A percentile compares a stretch with the other conserved stretches of the same genome.
Conservation (phyloP, 2,797 vertebrate genomes). For the Coracias cyanogaster region DNA sequence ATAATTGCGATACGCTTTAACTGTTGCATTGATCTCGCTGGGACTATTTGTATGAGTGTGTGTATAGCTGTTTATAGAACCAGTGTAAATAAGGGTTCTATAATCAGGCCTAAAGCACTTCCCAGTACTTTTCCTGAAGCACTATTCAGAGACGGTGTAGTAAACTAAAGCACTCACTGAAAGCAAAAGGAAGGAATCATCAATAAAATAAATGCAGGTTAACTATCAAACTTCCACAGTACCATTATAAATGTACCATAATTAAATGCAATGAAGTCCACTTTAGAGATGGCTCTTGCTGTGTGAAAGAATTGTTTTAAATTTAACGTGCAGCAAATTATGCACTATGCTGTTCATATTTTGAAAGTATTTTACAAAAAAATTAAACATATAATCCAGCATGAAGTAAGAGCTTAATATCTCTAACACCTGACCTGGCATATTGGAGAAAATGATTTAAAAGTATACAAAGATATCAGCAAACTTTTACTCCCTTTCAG, state of each 20-base stretch:
- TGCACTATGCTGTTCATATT: background rate
- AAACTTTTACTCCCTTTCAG: background rate
- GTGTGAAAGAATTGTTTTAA: background rate
- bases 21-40: background rate
- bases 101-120: background rate
- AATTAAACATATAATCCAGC: background rate
- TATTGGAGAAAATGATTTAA: background rate
- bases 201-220: background rate
- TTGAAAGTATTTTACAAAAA: background rate
- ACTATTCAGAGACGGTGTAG: background rate
- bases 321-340: background rate
- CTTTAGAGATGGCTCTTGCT: background rate
- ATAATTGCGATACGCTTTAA: background rate
- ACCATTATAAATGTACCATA: background rate
- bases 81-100: background rate
- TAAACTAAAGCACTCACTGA: background rate
- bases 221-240: background rate
- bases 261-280: background rate
- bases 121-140: background rate
- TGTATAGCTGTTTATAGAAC: background rate
- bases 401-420: background rate
- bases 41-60: background rate
- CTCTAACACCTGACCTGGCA: background rate
- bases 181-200: background rate
- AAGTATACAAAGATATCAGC: background rate